phyloP scores from a whole-genome alignment of 2,797 vertebrate species.

The Tarsius wallacei region DNA sequence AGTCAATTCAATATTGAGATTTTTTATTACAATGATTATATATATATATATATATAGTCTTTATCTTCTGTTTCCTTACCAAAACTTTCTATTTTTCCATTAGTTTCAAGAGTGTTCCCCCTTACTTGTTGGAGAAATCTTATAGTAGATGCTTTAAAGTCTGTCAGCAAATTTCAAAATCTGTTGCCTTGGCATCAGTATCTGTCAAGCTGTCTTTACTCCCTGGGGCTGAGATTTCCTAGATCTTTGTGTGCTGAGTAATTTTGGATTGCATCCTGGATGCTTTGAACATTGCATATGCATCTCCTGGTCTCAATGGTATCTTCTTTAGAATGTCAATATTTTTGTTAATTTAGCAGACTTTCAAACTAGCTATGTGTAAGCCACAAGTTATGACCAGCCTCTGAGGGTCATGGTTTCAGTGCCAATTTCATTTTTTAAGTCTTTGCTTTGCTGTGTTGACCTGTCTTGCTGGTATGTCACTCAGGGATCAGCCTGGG shows the following conservation, averaged over 20 bases:
- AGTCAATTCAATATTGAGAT: fast-evolving
- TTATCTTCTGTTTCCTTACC: neutral
- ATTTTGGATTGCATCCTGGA: neutral
- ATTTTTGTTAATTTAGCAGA: neutral
- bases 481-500: no score
- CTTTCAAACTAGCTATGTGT: no score
- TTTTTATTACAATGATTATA: neutral
- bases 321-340: no score
- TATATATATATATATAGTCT: no score
- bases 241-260: neutral
- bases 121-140: neutral
- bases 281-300: neutral
- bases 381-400: no score
- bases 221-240: neutral
- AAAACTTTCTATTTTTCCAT: neutral
- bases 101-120: neutral
- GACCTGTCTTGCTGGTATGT: neutral
- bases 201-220: neutral
- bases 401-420: neutral
- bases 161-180: neutral
- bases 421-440: neutral
- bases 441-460: neutral
- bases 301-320: neutral
- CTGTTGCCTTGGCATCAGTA: neutral
- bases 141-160: neutral